phyloP scores from a whole-genome alignment of 1,140 invertebrate species.

The Belonocnema kinseyi region DNA sequence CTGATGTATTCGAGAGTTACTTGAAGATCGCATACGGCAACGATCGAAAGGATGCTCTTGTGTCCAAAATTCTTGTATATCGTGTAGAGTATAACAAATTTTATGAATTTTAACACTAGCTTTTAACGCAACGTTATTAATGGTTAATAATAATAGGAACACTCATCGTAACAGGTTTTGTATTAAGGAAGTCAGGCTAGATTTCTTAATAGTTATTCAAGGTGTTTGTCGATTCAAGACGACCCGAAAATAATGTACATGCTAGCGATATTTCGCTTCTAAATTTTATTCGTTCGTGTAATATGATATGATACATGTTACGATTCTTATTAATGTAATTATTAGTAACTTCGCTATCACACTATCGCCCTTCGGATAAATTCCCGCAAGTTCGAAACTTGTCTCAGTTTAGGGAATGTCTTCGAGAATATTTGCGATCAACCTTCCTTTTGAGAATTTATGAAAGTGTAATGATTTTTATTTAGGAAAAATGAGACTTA shows the following conservation, averaged over 20 bases:
- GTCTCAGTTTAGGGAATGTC: not conserved
- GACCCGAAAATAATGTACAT: conserved; percentile 44
- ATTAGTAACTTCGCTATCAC: conserved; percentile 15
- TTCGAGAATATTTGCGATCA: too few species aligned
- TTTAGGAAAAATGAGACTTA: too few species aligned
- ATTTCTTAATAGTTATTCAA: conserved; percentile 28
- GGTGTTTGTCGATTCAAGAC: conserved; percentile 2
- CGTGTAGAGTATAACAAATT: conserved; percentile 43
- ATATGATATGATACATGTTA: conserved; percentile 47
- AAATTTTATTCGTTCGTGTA: conserved; percentile 47
- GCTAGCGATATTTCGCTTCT: conserved; percentile 44
- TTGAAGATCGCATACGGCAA: conserved; percentile 34
- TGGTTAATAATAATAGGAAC: conserved; percentile 42
- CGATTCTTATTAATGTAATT: conserved; percentile 38
- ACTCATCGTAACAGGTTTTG: conserved; percentile 45
- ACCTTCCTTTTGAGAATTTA: too few species aligned
- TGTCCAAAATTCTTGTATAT: conserved; percentile 47
- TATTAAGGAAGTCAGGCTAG: conserved; percentile 35
- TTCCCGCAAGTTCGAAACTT: not conserved
- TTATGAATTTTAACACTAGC: conserved; percentile 47
- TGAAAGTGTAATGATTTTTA: too few species aligned
- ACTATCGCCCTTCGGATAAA: conserved; percentile 12
- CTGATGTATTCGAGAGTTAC: conserved; percentile 24
- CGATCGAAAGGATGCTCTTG: conserved; percentile 40
- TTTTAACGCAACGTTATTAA: conserved; percentile 40